A percentile compares a stretch with the other conserved stretches of the same genome.
These are phyloP conservation scores for Deroplatys truncata DNA, from an alignment of 2,888 invertebrate genomes.

Conservation along the genomic window DNA sequence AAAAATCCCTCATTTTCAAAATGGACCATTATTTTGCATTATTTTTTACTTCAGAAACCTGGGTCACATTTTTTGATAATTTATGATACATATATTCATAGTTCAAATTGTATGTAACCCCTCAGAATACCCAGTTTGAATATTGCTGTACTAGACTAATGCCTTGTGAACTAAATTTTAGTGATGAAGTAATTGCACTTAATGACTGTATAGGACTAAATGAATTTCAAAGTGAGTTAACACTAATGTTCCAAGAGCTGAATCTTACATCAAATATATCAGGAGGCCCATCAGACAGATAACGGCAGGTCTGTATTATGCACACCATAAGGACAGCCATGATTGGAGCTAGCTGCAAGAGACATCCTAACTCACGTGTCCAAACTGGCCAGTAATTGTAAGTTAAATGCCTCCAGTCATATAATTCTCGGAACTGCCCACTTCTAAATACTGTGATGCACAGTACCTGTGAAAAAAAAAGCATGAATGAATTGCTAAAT, in stretches of 20 bases:
- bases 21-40: no score
- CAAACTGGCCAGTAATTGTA: conserved; percentile 77
- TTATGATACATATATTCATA: no score
- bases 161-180: no score
- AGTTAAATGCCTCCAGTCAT: conserved; percentile 58
- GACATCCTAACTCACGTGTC: conserved; percentile 72
- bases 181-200: no score
- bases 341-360: conserved; percentile 71
- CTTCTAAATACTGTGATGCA: conserved; percentile 68
- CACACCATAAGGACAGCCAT: conserved; percentile 69
- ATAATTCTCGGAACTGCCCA: conserved; percentile 63
- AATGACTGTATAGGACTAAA: neutral
- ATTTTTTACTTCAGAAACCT: no score
- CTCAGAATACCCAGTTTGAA: no score
- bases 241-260: neutral
- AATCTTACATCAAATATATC: conserved; percentile 80
- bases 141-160: no score
- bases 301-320: conserved; percentile 68
- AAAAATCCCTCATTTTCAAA: no score
- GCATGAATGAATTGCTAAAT: neutral
- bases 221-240: neutral
- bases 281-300: conserved; percentile 72
- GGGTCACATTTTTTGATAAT: no score
- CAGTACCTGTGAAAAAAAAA: conserved; percentile 47
- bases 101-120: no score